Evolutionary conservation across 2,797 vertebrate genomes (phyloP), one percentile per base, ranked within the genome.

Genomic region (Mastacembelus armatus): DNA sequence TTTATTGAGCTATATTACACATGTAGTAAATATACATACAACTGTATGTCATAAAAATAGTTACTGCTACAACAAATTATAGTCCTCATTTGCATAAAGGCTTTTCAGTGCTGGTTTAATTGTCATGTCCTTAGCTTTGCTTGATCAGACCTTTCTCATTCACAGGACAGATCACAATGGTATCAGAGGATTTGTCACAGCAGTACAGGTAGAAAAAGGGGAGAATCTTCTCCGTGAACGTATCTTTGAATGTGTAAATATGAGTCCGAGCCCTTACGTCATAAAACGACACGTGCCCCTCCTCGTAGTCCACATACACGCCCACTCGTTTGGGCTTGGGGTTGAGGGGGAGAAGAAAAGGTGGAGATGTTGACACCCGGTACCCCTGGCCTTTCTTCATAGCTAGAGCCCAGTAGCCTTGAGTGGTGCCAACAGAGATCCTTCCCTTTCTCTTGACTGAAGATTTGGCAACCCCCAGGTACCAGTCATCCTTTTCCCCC

Each of bases 171-270:
- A 95, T 90, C 10, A 56, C 35, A 3, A 95, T 89, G 43, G 92
- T 92, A 4, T 95, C 94, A 0, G 94, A 94, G 16, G 92, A 80
- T 69, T 95, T 95, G 83, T 94, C 94, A 24, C 90, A 90, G 86
- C 93, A 94, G 89, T 95, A 94, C 26, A 94, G 85, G 77, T 94
- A 94, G 77, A 94, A 94, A 69, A 94, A 94, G 0, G 94, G 94
- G 12, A 85, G 58, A 26, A 95, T 77, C 71, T 90, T 92, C 71
- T 92, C 94, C 0, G 11, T 78, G 66, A 95, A 93, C 0, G 44
- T 68, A 2, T 93, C 93, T 57, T 80, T 87, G 29, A 94, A 89
- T 0, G 94, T 94, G 57, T 93, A 91, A 52, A 95, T 90, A 57
- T 94, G 94, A 16, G 84, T 89, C 70, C 62, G 74, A 19, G 81